Percentiles rank a stretch among this genome's conserved stretches.
phyloP scores from a whole-genome alignment of 2,888 invertebrate genomes.

The Microdon myrmicae region DNA sequence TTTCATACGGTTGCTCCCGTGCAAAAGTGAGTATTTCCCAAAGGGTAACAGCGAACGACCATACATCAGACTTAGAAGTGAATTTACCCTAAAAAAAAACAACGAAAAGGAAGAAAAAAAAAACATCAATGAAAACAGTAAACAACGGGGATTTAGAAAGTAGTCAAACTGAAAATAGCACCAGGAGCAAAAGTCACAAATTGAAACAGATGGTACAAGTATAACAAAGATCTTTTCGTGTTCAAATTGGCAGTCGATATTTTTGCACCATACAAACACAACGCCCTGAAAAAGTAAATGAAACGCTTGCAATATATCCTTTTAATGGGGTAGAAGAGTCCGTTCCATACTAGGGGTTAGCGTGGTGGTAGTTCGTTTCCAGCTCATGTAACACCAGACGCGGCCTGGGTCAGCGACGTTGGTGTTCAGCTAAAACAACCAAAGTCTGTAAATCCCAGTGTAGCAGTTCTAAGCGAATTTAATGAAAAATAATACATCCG shows the following conservation, averaged over 20 bases:
- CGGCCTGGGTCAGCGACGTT: neutral
- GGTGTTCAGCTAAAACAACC: conserved; percentile 18
- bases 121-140: conserved; percentile 29
- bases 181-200: conserved; percentile 22
- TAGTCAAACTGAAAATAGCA: conserved; percentile 12
- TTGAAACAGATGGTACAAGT: conserved; percentile 48
- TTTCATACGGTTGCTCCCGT: conserved; percentile 83
- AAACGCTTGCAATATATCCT: conserved; percentile 13
- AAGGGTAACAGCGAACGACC: conserved; percentile 87
- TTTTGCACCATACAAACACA: neutral
- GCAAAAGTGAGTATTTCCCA: conserved; percentile 90
- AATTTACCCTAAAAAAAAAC: conserved; percentile 76
- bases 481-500: conserved; percentile 49
- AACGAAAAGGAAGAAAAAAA: conserved; percentile 19
- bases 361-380: conserved; percentile 47
- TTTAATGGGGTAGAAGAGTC: conserved; percentile 23
- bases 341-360: conserved; percentile 4
- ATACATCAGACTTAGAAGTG: conserved; percentile 85
- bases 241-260: conserved; percentile 46
- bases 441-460: conserved; percentile 49
- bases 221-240: conserved; percentile 42
- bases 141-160: conserved; percentile 5
- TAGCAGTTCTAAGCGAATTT: conserved; percentile 50
- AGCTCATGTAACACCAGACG: conserved; percentile 33
- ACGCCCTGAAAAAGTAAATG: no score